Evolutionary conservation across 1,140 invertebrate species (phyloP), one percentile per base, ranked within the genome.

Genomic region (Cyphomyrmex costatus): DNA sequence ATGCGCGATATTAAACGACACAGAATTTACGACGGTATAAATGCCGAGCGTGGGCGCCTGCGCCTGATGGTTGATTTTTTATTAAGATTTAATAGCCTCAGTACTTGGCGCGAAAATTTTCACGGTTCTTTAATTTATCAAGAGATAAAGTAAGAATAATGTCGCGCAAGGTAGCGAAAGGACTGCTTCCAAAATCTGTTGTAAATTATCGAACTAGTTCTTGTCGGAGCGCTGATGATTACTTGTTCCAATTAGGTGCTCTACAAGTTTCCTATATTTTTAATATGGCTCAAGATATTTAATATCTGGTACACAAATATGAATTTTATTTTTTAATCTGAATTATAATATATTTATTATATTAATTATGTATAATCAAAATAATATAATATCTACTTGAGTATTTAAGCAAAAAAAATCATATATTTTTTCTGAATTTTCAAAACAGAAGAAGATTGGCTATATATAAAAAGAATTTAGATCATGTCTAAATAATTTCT

Each of bases 1-100:
- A 80, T 42, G 78, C 36, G 65, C 63, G 65, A 80, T 80, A 80
- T 80, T 80, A 80, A 70, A 56, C 63, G 78, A 80, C 78, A 33
- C 65, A 42, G 65, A 80, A 70, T 80, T 70, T 80, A 80, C 63
- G 63, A 8, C 21, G 21, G 16, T 70, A 70, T 80, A 70, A 80
- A 80, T 80, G 65, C 46, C 21, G 77, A 16, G 30, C 10, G 63
- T 68, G 33, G 53, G 33, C 78, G 65, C 21, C 63, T 42, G 78
- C 63, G 49, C 16, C 21, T 56, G 51, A 60, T 70, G 65, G 49
- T 70, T 80, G 78, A 80, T 80, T 56, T 80, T 61, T 80, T 80
- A 80, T 80, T 70, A 70, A 80, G 65, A 80, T 80, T 80, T 58
- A 56, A 80, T 70, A 53, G 65, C 21, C 10, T 5, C 49, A n/a